Conservation (phyloP, 2,113 vertebrate genomes). For the Carassius carassius region DNA sequence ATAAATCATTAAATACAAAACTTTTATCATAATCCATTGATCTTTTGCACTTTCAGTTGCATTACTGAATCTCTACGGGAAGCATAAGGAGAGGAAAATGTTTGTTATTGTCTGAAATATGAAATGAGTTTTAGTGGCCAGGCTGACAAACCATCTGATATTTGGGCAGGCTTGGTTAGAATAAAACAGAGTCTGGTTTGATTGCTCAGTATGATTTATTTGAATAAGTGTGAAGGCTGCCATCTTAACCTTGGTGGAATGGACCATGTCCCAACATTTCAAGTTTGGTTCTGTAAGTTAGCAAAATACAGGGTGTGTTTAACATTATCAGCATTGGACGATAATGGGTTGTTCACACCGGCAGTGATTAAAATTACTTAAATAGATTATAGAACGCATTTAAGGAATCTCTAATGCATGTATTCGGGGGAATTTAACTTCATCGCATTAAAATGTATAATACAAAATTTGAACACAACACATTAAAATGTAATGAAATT, state of each 20-base stretch:
- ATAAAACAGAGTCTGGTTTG: too few species aligned
- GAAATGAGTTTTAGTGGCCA: not conserved
- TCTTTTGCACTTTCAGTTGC: constrained; percentile 6
- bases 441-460: not conserved
- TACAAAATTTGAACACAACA: too few species aligned
- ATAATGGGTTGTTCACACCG: not conserved
- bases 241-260: too few species aligned
- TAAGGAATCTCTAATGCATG: too few species aligned
- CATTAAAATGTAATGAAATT: not conserved
- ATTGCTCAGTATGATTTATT: too few species aligned
- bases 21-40: constrained; percentile 37
- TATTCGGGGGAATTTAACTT: too few species aligned
- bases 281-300: too few species aligned
- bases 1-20: constrained; percentile 39
- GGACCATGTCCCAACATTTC: too few species aligned
- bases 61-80: not conserved
- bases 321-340: not conserved
- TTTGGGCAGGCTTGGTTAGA: not conserved
- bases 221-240: too few species aligned
- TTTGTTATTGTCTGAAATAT: not conserved
- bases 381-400: not conserved
- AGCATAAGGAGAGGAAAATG: not conserved
- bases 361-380: not conserved
- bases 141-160: not conserved
- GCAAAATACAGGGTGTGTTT: too few species aligned